Evolutionary conservation across 2,797 vertebrate species (phyloP).

Genomic region (Ispidina picta): DNA sequence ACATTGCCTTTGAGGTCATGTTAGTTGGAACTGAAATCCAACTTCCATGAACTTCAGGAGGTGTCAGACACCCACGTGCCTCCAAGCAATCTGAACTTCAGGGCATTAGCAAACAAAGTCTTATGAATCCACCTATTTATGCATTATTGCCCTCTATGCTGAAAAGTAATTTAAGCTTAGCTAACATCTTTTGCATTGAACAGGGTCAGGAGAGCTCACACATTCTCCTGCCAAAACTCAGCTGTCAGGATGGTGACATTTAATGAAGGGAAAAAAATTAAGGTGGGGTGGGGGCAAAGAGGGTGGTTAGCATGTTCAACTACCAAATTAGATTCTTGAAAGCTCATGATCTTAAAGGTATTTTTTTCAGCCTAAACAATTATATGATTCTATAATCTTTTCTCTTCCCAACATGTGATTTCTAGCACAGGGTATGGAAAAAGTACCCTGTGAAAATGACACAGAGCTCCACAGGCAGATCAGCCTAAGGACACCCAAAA

Average conservation of each 20-base stretch:
- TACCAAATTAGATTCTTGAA: neutral
- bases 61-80: neutral
- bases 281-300: neutral
- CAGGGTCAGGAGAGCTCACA: neutral
- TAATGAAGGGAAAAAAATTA: constrained; percentile 24
- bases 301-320: neutral
- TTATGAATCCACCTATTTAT: neutral
- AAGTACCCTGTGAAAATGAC: neutral
- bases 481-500: neutral
- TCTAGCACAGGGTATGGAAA: neutral
- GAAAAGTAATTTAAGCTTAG: constrained; percentile 34
- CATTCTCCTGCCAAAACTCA: neutral
- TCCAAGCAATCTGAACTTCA: neutral
- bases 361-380: neutral
- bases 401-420: neutral
- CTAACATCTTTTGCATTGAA: constrained; percentile 22
- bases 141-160: neutral
- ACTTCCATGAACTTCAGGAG: neutral
- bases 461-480: neutral
- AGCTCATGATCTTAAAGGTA: constrained; percentile 10
- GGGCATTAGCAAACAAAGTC: neutral
- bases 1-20: neutral
- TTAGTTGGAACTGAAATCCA: neutral
- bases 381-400: neutral
- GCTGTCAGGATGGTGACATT: neutral